These are phyloP conservation scores for Oxyteleia sp. DNA, from an alignment of 2,888 invertebrate genomes.

Conservation along the genomic window DNA sequence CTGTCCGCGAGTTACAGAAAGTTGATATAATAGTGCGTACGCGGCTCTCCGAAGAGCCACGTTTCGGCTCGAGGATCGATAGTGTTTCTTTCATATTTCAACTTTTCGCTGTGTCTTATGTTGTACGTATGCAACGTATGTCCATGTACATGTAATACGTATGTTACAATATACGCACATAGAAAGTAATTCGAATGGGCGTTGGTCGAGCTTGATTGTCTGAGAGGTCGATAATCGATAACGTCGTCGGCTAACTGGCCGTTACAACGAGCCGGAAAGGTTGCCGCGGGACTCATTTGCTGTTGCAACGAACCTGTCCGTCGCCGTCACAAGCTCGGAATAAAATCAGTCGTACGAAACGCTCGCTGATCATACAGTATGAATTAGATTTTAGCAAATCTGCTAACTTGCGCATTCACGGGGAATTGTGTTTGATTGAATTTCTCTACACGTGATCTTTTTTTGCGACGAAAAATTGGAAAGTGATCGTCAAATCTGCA, in stretches of 20 bases:
- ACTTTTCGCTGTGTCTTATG: slow-evolving; percentile 20
- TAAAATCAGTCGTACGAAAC: slow-evolving; percentile 55
- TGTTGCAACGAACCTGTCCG: slow-evolving; percentile 57
- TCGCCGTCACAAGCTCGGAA: slow-evolving; percentile 51
- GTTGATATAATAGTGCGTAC: slow-evolving; percentile 35
- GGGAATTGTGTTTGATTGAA: slow-evolving; percentile 24
- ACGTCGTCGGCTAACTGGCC: slow-evolving; percentile 68
- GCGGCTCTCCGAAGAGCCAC: slow-evolving; percentile 6
- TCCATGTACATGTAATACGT: slow-evolving; percentile 22
- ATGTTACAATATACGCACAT: slow-evolving; percentile 54
- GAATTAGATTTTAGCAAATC: slow-evolving; percentile 45
- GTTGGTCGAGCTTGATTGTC: slow-evolving; percentile 68
- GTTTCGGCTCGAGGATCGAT: slow-evolving; percentile 24
- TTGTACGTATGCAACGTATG: background rate
- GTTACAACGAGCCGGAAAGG: slow-evolving; percentile 67
- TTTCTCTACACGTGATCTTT: too few species aligned
- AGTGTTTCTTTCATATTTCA: slow-evolving; percentile 31
- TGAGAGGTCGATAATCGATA: slow-evolving; percentile 70
- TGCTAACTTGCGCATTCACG: slow-evolving; percentile 27
- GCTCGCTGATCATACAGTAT: slow-evolving; percentile 34
- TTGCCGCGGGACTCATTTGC: slow-evolving; percentile 69
- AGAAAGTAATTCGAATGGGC: slow-evolving; percentile 69
- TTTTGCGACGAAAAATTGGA: too few species aligned
- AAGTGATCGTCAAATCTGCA: too few species aligned
- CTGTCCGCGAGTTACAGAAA: slow-evolving; percentile 20